Evolutionary conservation across 2,888 invertebrate genomes (phyloP).

Genomic region (Cataglyphis livida): DNA sequence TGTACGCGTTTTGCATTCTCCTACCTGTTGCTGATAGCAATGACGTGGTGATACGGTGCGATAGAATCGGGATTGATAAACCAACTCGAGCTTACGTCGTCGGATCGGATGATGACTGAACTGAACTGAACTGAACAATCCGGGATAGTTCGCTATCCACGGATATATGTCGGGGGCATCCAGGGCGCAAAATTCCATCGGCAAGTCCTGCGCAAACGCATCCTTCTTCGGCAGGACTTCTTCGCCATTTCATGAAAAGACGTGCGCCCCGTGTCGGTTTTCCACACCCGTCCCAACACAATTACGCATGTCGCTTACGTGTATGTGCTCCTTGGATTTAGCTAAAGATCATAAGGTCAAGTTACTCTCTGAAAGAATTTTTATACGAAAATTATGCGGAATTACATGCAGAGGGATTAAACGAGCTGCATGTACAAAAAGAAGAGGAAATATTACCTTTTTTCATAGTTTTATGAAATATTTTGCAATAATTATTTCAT

Average conservation of each 20-base stretch:
- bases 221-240: constrained; percentile 65
- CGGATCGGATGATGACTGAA: constrained; percentile 67
- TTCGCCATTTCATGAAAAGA: constrained; percentile 59
- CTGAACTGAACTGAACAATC: constrained; percentile 70
- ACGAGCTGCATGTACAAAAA: too few relatives aligned
- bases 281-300: background rate
- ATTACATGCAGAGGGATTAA: constrained; percentile 33
- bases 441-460: background rate
- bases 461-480: background rate
- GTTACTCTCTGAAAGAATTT: constrained; percentile 15
- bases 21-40: constrained; percentile 72
- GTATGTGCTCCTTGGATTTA: background rate
- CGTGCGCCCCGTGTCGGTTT: constrained; percentile 29
- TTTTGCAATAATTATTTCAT: background rate
- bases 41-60: constrained; percentile 45
- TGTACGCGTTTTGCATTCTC: constrained; percentile 38
- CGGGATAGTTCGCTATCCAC: constrained; percentile 59
- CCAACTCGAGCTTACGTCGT: constrained; percentile 55
- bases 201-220: constrained; percentile 77
- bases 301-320: background rate
- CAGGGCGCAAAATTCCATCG: constrained; percentile 60
- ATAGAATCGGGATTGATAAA: constrained; percentile 30
- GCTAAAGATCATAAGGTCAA: constrained; percentile 3
- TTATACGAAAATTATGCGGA: constrained; percentile 20
- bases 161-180: constrained; percentile 68